Evolutionary conservation across 2,888 invertebrate genomes (phyloP).

Genomic region (Buathra laborator): DNA sequence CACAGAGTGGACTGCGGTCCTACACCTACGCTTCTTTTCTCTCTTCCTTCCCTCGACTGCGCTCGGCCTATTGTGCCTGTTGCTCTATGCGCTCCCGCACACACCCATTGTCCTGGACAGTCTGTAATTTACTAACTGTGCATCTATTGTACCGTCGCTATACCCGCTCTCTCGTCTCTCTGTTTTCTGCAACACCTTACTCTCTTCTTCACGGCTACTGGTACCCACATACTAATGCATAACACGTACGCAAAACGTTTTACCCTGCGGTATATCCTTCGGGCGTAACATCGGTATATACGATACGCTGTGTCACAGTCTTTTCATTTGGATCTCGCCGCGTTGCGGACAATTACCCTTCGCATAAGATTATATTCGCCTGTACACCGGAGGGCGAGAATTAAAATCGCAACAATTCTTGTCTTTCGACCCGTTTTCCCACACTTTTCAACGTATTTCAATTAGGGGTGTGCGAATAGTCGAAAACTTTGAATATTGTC

Average conservation of each 20-base stretch:
- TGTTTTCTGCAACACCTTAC: conserved; percentile 60
- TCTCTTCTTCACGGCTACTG: conserved; percentile 1
- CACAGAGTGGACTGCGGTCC: conserved; percentile 55
- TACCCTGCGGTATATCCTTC: not conserved
- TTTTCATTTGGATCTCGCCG: not conserved
- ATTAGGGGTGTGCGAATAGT: too few species aligned
- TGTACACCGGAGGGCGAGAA: conserved; percentile 4
- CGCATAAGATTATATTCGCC: not conserved
- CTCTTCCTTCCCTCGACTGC: conserved; percentile 29
- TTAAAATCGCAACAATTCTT: conserved; percentile 47
- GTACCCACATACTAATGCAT: not conserved
- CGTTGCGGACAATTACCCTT: not conserved
- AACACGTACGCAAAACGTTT: conserved; percentile 25
- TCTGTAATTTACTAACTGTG: conserved; percentile 82
- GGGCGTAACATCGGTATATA: not conserved
- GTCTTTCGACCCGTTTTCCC: conserved; percentile 1
- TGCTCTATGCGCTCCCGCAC: conserved; percentile 55
- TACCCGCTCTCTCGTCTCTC: conserved; percentile 44
- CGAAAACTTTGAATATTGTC: too few species aligned
- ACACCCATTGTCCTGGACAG: conserved; percentile 73
- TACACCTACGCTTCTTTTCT: conserved; percentile 37
- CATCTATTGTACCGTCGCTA: conserved; percentile 74
- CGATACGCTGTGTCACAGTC: too few species aligned
- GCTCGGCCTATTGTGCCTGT: conserved; percentile 36
- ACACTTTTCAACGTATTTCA: not conserved